Base-by-base conservation (phyloP, 2,113 vertebrate species). In the Lethenteron reissneri region DNA sequence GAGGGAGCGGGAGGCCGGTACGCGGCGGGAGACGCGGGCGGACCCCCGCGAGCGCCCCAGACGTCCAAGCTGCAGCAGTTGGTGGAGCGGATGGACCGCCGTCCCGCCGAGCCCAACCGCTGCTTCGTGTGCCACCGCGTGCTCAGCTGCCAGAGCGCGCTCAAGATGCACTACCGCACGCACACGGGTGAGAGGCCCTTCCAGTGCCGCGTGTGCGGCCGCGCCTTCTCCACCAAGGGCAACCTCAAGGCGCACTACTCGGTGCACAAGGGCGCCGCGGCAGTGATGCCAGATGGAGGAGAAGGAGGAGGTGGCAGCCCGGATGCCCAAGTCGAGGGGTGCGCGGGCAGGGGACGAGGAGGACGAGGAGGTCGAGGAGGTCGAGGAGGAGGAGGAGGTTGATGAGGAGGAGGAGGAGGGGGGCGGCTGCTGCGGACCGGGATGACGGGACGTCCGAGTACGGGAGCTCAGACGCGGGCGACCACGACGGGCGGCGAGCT, bases 221-320 rank as follows among this genome's bases (percentile, higher is more conserved):
- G 92, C 56, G 94, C 92, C 57, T 99, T 99, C 79, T 97, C 92
- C 74, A 99, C 94, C 11, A 99, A 99, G 79, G 92, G 94, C 72
- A 99, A 99, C 79, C 84, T 99, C 11, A 99, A 99, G 80, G 97
- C 94, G 71, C 94, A 99, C 76, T 99, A 99, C 76, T 95, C 90
- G 3, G 92, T 99, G 70, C 94, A 99, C 62, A 85, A 90, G 75
- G 92, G 88, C 25, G 25, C 5, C 25, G 4, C 25, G 25, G 25
- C 25, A 4, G 25, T 41, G 25, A 41, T 41, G 25, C 25, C 2
- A 3, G 5, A 41, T 3, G 25, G 25, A 41, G 25, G 25, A 41
- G 25, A 41, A 41, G 25, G 25, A 41, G 25, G 25, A 41, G 25
- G 25, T 41, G 25, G 25, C 25, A 41, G 2, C 25, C 25, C 25